phyloP scores from a whole-genome alignment of 2,797 vertebrate genomes.

The Siniperca undulata region DNA sequence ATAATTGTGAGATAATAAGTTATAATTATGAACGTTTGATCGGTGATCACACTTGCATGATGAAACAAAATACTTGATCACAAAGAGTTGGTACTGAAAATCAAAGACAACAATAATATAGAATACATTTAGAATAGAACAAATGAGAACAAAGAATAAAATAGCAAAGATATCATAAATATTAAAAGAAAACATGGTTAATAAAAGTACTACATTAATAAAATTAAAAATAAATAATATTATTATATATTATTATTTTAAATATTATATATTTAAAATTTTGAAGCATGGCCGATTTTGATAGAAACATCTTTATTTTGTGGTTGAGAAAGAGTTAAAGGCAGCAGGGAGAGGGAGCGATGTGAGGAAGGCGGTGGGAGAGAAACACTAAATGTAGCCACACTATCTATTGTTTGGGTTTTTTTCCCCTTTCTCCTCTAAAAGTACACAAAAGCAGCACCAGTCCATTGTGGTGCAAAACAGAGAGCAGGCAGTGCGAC shows the following conservation, averaged over 20 bases:
- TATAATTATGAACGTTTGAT: no score
- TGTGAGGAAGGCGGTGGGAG: conserved; percentile 25
- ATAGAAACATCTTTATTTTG: not conserved
- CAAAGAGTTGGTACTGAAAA: not conserved
- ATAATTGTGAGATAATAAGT: not conserved
- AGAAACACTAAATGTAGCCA: conserved; percentile 58
- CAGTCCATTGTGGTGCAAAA: conserved; percentile 80
- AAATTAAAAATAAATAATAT: not conserved
- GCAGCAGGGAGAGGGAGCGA: not conserved
- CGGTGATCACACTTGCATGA: no score
- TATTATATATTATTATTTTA: no score
- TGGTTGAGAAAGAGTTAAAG: conserved; percentile 26
- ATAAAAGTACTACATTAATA: not conserved
- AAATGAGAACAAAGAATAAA: not conserved
- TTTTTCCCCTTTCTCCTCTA: conserved; percentile 32
- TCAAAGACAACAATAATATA: no score
- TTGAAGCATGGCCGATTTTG: not conserved
- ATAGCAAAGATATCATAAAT: not conserved
- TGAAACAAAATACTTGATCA: not conserved
- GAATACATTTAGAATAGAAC: not conserved
- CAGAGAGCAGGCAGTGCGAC: conserved; percentile 67
- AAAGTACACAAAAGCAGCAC: conserved; percentile 79
- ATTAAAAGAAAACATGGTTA: not conserved
- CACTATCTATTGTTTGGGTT: conserved; percentile 60
- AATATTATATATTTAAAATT: not conserved